Base-by-base conservation (phyloP, 2,113 vertebrate species). In the Corythornis cristatus region DNA sequence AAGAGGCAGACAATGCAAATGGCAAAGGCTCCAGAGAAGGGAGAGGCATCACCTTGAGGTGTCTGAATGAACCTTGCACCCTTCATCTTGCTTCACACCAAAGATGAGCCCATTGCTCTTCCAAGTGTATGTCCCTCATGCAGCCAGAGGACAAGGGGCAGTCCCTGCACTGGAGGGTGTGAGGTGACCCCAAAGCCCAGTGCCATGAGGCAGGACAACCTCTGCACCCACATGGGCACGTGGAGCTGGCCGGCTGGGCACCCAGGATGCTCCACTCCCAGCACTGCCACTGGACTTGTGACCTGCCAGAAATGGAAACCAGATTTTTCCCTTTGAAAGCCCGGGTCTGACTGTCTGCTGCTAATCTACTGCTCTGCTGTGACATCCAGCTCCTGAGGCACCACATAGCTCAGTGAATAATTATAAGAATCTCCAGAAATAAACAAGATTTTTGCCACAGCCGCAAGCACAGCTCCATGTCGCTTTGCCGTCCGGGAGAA, bases 51-150 rank as follows among this genome's bases (percentile, higher is more conserved):
- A n/a, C 46, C 46, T 35, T 2, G 2, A 64, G 33, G 57, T 8
- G 5, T 11, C 56, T 1, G 8, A 62, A 56, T 23, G 31, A 61
- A 46, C 11, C 53, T 15, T 4, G 3, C 18, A 9, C 51, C 51
- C 51, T 54, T 54, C 51, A 54, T 17, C 51, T 54, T 54, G 26
- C 51, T 54, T 54, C 13, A 8, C 51, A 54, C 53, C 28, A 56
- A 54, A 54, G 53, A 56, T 14, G 53, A 56, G 53, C 29, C 29
- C 53, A 28, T 56, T 29, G 26, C 28, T 18, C 28, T 26, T 42
- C 10, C 26, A 3, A 5, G 37, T 17, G 15, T 53, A 8, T 4
- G 67, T 17, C 5, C 0, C 35, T 6, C 40, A 5, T 1, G 2
- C 28, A 22, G 21, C 8, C 31, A 12, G 25, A 48, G 53, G 65